These are phyloP conservation scores for Agrenia bidenticulata DNA, from an alignment of 2,888 invertebrate genomes.

Conservation along the genomic window DNA sequence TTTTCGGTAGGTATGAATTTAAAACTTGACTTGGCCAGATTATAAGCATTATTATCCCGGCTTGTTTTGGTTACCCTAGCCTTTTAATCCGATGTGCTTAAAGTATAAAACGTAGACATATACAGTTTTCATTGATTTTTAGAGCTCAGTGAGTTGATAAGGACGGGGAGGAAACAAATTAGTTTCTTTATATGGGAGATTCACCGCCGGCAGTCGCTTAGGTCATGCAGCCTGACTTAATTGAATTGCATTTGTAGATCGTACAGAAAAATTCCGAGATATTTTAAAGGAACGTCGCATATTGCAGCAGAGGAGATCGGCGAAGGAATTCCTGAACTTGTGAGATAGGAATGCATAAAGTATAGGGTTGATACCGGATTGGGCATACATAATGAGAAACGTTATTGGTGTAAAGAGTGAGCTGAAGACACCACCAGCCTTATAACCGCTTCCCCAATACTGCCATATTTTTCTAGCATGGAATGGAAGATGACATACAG, in stretches of 20 bases:
- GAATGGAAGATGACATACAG: slow-evolving; percentile 84
- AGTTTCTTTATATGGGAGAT: neutral
- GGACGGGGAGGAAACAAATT: neutral
- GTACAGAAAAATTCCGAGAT: slow-evolving; percentile 38
- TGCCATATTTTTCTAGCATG: slow-evolving; percentile 87
- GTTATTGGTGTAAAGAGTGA: slow-evolving; percentile 79
- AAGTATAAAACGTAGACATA: too few relatives aligned
- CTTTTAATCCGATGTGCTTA: too few relatives aligned
- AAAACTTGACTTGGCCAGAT: too few relatives aligned
- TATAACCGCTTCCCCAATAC: slow-evolving; percentile 72
- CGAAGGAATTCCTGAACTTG: slow-evolving; percentile 81
- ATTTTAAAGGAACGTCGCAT: slow-evolving; percentile 42
- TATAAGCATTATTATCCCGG: too few relatives aligned
- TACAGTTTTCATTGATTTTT: neutral
- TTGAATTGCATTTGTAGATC: slow-evolving; percentile 42
- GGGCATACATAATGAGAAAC: slow-evolving; percentile 82
- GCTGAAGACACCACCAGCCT: slow-evolving; percentile 72
- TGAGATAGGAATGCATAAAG: slow-evolving; percentile 83
- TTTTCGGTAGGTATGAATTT: too few relatives aligned
- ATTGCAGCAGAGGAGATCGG: slow-evolving; percentile 70
- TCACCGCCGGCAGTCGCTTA: neutral
- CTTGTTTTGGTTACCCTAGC: too few relatives aligned
- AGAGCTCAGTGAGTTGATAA: slow-evolving; percentile 1
- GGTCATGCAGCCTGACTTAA: slow-evolving; percentile 35
- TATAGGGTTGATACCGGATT: slow-evolving; percentile 86